Evolutionary conservation across 2,797 vertebrate genomes (phyloP).

Genomic region (Neosilurus mollespiculum): DNA sequence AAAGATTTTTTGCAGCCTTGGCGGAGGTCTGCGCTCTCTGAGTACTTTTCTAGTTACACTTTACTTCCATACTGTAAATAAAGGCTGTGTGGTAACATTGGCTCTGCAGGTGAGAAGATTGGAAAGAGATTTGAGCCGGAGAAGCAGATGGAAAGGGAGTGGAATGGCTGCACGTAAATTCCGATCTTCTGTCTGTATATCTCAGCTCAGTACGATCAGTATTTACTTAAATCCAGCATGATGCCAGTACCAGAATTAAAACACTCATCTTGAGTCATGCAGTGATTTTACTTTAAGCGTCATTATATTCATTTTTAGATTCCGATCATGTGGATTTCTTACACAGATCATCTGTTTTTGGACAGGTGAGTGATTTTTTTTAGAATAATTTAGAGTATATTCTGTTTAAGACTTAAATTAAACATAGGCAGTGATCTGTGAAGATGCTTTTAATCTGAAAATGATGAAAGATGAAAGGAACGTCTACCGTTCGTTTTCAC

Average conservation of each 20-base stretch:
- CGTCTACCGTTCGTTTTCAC: not conserved
- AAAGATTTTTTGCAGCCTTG: no score
- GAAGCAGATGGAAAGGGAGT: constrained; percentile 61
- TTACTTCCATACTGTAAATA: not conserved
- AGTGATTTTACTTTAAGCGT: not conserved
- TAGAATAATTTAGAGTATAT: not conserved
- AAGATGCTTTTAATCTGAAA: no score
- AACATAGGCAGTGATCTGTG: no score
- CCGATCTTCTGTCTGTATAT: constrained; percentile 82
- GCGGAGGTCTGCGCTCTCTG: no score
- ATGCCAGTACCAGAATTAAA: not conserved
- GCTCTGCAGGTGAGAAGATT: constrained; percentile 68
- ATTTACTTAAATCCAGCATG: not conserved
- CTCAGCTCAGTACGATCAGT: constrained; percentile 82
- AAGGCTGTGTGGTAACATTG: not conserved
- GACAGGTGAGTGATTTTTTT: constrained; percentile 75
- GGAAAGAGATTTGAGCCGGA: constrained; percentile 65
- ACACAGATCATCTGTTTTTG: constrained; percentile 69
- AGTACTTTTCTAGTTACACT: no score
- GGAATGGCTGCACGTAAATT: constrained; percentile 70
- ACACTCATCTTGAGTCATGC: not conserved
- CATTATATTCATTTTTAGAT: constrained; percentile 69
- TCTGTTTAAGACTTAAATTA: no score
- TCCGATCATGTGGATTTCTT: constrained; percentile 72
- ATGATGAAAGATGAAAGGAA: no score